These are phyloP conservation scores for Oscheius myriophilus DNA, from an alignment of 2,888 invertebrate genomes.

Conservation along the genomic window DNA sequence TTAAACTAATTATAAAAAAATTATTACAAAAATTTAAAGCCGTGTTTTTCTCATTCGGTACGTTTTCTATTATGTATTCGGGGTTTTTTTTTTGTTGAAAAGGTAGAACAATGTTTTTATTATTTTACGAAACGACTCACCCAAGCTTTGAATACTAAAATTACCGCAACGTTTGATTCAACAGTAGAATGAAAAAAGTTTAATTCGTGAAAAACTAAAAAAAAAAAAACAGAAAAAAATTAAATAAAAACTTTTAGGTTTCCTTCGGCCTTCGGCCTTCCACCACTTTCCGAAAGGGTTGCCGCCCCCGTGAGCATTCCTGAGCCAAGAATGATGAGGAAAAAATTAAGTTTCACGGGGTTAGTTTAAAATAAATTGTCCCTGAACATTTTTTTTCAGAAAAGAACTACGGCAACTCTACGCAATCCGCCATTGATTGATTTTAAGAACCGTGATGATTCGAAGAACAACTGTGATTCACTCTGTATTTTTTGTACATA, in stretches of 20 bases:
- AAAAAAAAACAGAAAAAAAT: neutral
- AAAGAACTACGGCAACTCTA: constrained; percentile 15
- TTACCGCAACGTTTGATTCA: no score
- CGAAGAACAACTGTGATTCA: neutral
- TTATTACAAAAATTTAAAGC: no score
- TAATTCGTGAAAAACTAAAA: neutral
- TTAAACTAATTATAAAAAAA: no score
- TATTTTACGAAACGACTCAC: no score
- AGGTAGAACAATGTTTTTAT: no score
- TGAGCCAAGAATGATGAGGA: constrained; percentile 8
- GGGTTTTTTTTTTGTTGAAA: no score
- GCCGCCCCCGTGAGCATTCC: constrained; percentile 12
- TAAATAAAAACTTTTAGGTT: constrained; percentile 12
- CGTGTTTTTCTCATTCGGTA: no score
- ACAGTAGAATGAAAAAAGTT: no score
- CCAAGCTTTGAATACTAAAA: no score
- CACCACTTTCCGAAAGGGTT: constrained; percentile 23
- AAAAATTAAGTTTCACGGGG: constrained; percentile 15
- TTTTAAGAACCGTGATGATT: neutral
- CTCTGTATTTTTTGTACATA: neutral
- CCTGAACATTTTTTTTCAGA: constrained; percentile 8
- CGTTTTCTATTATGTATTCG: no score
- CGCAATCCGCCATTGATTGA: neutral
- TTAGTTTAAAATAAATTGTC: constrained; percentile 4
- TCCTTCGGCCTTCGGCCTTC: constrained; percentile 31